phyloP scores from a whole-genome alignment of 2,797 vertebrate genomes.

The Syngnathus acus region DNA sequence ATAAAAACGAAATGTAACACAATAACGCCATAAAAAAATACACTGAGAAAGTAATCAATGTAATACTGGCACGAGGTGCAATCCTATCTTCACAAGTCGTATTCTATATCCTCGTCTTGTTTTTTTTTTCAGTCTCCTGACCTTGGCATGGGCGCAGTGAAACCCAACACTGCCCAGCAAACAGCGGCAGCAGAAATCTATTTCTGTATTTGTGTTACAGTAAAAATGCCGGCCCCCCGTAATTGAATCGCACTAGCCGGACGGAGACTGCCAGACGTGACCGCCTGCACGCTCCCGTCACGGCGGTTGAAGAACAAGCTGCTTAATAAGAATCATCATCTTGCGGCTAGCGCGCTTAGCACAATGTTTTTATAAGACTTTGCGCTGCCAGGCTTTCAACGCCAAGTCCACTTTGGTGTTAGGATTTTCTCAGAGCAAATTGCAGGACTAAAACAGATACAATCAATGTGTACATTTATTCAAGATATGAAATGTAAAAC shows the following conservation, averaged over 20 bases:
- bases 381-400: slow-evolving; percentile 11
- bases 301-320: slow-evolving; percentile 32
- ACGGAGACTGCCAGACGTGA: slow-evolving; percentile 39
- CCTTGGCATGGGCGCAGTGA: slow-evolving; percentile 63
- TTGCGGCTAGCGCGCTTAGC: slow-evolving; percentile 31
- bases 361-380: slow-evolving; percentile 28
- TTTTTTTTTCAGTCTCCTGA: slow-evolving; percentile 54
- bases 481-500: neutral
- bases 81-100: slow-evolving; percentile 33
- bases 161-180: slow-evolving; percentile 64
- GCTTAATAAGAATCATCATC: slow-evolving; percentile 21
- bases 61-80: slow-evolving; percentile 26
- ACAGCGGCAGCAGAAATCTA: slow-evolving; percentile 31
- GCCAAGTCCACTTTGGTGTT: slow-evolving; percentile 3
- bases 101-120: slow-evolving; percentile 48
- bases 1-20: neutral
- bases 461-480: neutral
- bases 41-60: slow-evolving; percentile 8
- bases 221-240: slow-evolving; percentile 43
- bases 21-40: neutral
- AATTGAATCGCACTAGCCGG: slow-evolving; percentile 67
- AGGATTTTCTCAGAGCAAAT: neutral
- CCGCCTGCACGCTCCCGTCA: slow-evolving; percentile 41
- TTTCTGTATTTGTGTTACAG: slow-evolving; percentile 69
- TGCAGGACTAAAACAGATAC: neutral